Base-by-base conservation (phyloP, 2,888 invertebrate species). In the Timema cristinae region DNA sequence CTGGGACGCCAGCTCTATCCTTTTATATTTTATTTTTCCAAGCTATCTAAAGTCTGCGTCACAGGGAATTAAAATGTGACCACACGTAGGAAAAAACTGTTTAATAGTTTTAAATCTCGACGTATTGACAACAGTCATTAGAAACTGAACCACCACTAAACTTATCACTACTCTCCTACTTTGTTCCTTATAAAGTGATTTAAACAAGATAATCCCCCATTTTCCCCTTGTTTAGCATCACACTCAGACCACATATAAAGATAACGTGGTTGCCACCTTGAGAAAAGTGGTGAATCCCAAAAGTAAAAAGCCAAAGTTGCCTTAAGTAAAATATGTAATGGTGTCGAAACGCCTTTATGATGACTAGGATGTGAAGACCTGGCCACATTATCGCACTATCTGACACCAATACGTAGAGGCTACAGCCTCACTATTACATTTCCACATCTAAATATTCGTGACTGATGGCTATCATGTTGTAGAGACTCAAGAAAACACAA, bases 131-230 rank as follows among this genome's bases (percentile, higher is more conserved):
- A 56, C 15, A 15, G 2, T 56, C 5, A 56, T 56, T 56, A 56
- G 56, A 56, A 8, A 56, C 6, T 16, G 56, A n/a, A 56, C 56
- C 56, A 56, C 6, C 56, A 56, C 56, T 56, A 13, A 6, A 56
- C 56, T 15, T 8, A 5, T 11, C 7, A 56, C n/a, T 8, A 16
- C 16, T 56, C 7, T 16, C 10, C 56, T 56, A 56, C 13, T 56
- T 56, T 56, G 6, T 56, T 56, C n/a, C 6, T n/a, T 56, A 56
- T 13, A 56, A 56, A 56, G 56, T 56, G 56, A 16, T 56, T 56
- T 56, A 56, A 56, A 56, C 8, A 10, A 56, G 56, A 56, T 56
- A 56, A 15, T n/a, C 5, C 56, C 56, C 16, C 5, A 16, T 56
- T 56, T 16, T 5, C 56, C n/a, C 56, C 9, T 6, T 56, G 56